phyloP scores from a whole-genome alignment of 2,113 vertebrate genomes.

The Pangasianodon hypophthalmus region DNA sequence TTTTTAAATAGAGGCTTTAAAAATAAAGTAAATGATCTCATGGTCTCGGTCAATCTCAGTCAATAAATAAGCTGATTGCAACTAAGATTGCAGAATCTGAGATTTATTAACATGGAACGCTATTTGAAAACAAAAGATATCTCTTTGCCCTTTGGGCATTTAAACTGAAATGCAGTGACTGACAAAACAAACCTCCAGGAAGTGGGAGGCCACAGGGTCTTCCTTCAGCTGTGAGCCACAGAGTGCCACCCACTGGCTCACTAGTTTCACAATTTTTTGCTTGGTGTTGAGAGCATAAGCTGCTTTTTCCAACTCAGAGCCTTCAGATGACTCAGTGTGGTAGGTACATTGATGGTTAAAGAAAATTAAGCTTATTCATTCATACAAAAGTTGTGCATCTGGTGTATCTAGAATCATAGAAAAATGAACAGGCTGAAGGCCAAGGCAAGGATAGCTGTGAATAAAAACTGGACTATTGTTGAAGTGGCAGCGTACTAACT shows the following conservation, averaged over 20 bases:
- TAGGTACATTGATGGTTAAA: conserved; percentile 84
- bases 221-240: conserved; percentile 81
- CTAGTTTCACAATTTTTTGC: conserved; percentile 86
- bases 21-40: background rate
- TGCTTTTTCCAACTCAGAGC: conserved; percentile 83
- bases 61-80: background rate
- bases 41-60: background rate
- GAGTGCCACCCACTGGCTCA: conserved; percentile 87
- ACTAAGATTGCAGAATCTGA: background rate
- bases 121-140: background rate
- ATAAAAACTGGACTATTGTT: background rate
- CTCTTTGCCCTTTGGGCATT: background rate
- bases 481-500: background rate
- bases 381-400: background rate
- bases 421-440: background rate
- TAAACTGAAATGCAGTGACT: background rate
- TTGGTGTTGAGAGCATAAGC: conserved; percentile 81
- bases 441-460: background rate
- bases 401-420: background rate
- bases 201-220: conserved; percentile 76
- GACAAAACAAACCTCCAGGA: conserved; percentile 82
- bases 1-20: background rate
- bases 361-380: conserved; percentile 35
- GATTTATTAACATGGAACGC: background rate
- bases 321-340: conserved; percentile 78